phyloP scores from a whole-genome alignment of 2,888 invertebrate species.

The Nineta flava region DNA sequence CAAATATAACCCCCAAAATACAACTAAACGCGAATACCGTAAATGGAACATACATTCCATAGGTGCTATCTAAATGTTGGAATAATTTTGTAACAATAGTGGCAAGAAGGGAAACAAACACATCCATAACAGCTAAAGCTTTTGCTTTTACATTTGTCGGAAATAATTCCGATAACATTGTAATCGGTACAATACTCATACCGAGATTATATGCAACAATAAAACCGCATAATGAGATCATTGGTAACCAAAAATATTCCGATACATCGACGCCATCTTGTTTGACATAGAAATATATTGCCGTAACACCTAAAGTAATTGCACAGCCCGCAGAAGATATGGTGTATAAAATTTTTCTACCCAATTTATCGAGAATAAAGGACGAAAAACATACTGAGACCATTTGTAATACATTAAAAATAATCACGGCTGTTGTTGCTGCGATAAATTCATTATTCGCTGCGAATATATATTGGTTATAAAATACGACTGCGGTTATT shows the following conservation, averaged over 20 bases:
- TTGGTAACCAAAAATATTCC: neutral
- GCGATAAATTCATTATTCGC: slow-evolving; percentile 12
- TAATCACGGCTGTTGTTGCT: slow-evolving; percentile 19
- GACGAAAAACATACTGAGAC: slow-evolving; percentile 12
- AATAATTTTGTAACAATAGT: slow-evolving; percentile 3
- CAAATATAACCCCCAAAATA: neutral
- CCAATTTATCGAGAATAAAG: slow-evolving; percentile 14
- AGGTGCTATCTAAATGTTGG: neutral
- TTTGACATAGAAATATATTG: slow-evolving; percentile 1
- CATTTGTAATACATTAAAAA: slow-evolving; percentile 24
- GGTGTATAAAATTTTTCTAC: slow-evolving; percentile 26
- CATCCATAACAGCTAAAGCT: slow-evolving; percentile 5
- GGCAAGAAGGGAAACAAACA: slow-evolving; percentile 1
- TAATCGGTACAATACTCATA: neutral
- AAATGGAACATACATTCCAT: slow-evolving; percentile 6
- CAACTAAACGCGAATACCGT: slow-evolving; percentile 1
- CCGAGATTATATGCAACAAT: slow-evolving; percentile 2
- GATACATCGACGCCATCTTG: neutral
- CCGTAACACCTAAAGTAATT: neutral
- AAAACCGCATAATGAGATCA: neutral
- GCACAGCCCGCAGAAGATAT: slow-evolving; percentile 14
- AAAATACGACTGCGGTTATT: slow-evolving; percentile 5
- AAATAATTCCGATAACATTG: slow-evolving; percentile 5
- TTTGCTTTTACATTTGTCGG: slow-evolving; percentile 5
- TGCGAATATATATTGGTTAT: slow-evolving; percentile 13